Conservation (phyloP, 2,113 vertebrate genomes). For the Patagioenas fasciata region DNA sequence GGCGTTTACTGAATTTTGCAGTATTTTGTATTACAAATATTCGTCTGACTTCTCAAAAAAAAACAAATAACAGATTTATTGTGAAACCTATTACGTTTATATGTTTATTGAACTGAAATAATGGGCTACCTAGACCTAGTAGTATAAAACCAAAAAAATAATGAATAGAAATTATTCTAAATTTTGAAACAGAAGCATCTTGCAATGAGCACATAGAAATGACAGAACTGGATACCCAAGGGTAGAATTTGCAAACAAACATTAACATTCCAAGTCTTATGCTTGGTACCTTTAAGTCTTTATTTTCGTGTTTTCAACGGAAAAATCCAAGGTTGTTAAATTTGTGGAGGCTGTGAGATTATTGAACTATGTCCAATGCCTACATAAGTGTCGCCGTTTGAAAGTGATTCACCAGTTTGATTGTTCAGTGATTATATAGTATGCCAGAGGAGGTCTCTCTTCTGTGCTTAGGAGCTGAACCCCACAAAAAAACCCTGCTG, state of each 20-base stretch:
- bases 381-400: background rate
- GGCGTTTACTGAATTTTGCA: background rate
- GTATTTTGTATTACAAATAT: background rate
- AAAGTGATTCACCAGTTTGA: background rate
- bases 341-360: background rate
- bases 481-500: background rate
- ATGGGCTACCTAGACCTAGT: background rate
- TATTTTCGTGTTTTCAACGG: conserved; percentile 3
- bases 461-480: background rate
- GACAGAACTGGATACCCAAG: background rate
- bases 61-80: background rate
- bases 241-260: background rate
- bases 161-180: background rate
- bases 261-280: background rate
- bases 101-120: background rate
- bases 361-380: background rate
- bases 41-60: background rate
- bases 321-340: background rate
- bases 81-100: background rate
- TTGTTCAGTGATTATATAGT: background rate
- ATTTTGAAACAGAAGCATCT: background rate
- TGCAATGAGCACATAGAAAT: background rate
- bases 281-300: background rate
- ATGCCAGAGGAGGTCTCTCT: background rate
- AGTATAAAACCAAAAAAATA: background rate